A percentile compares a stretch with the other conserved stretches of the same genome.
phyloP scores from a whole-genome alignment of 2,888 invertebrate species.

The Mermis nigrescens region DNA sequence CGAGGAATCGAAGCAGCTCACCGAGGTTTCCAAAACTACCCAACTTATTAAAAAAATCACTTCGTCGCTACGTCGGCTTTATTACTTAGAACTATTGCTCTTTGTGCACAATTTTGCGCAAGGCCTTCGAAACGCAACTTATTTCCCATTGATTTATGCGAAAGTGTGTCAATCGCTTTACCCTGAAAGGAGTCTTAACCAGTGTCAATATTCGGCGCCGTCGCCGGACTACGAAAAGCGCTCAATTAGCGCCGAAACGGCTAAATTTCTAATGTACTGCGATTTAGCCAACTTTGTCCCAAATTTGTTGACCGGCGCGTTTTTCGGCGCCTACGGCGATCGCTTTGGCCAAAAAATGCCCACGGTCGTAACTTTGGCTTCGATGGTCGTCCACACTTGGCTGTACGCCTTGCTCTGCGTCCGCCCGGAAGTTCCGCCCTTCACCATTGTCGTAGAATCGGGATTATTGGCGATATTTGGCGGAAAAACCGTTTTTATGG shows the following conservation, averaged over 20 bases:
- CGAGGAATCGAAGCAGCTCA: no score
- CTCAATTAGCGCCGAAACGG: neutral
- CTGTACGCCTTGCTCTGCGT: neutral
- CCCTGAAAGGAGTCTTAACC: neutral
- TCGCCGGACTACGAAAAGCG: neutral
- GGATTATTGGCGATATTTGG: neutral
- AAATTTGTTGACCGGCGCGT: neutral
- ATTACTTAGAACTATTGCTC: neutral
- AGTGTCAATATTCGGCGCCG: neutral
- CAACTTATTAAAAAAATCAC: no score
- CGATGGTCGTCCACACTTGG: neutral
- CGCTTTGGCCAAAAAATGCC: neutral
- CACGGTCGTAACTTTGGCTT: neutral
- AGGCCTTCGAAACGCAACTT: neutral
- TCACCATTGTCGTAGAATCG: neutral
- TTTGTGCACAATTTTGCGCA: neutral
- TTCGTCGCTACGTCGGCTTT: no score
- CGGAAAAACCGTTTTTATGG: neutral
- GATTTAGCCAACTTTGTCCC: neutral
- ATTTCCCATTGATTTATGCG: neutral
- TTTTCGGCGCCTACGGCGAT: conserved; percentile 2
- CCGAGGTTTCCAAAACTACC: no score
- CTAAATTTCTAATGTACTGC: neutral
- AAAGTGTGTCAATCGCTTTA: neutral
- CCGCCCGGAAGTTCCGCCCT: neutral